Conservation (phyloP, 2,888 invertebrate genomes). For the Thymelicus sylvestris region DNA sequence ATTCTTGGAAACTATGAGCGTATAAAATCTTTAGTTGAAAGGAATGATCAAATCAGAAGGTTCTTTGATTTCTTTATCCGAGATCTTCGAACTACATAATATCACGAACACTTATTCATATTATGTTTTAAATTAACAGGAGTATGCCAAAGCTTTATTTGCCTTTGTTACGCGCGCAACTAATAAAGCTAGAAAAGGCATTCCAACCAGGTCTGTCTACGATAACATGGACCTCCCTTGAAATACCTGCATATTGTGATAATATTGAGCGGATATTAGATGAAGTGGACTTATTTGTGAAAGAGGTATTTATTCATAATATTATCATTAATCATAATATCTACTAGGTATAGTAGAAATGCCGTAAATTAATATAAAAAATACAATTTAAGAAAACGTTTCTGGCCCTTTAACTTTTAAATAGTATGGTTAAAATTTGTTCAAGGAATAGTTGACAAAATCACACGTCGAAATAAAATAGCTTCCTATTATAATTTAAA, state of each 20-base stretch:
- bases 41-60: constrained; percentile 85
- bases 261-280: constrained; percentile 83
- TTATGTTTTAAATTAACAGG: too few species aligned
- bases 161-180: constrained; percentile 87
- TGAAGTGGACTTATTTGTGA: constrained; percentile 87
- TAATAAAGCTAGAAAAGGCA: constrained; percentile 88
- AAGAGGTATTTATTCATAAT: constrained; percentile 78
- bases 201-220: constrained; percentile 91
- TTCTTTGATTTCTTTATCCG: constrained; percentile 43
- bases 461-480: too few species aligned
- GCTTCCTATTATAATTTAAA: constrained; percentile 9
- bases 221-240: constrained; percentile 93
- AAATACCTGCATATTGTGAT: constrained; percentile 86
- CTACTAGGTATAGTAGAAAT: too few species aligned
- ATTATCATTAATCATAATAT: not conserved
- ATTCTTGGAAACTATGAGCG: constrained; percentile 86
- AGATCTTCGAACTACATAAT: not conserved
- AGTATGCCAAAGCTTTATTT: constrained; percentile 88
- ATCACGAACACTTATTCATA: too few species aligned
- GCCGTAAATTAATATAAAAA: too few species aligned
- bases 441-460: too few species aligned
- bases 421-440: too few species aligned
- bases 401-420: too few species aligned
- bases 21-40: constrained; percentile 85
- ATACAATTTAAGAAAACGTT: too few species aligned